phyloP scores from a whole-genome alignment of 2,797 vertebrate species.

The Caiman crocodilus region DNA sequence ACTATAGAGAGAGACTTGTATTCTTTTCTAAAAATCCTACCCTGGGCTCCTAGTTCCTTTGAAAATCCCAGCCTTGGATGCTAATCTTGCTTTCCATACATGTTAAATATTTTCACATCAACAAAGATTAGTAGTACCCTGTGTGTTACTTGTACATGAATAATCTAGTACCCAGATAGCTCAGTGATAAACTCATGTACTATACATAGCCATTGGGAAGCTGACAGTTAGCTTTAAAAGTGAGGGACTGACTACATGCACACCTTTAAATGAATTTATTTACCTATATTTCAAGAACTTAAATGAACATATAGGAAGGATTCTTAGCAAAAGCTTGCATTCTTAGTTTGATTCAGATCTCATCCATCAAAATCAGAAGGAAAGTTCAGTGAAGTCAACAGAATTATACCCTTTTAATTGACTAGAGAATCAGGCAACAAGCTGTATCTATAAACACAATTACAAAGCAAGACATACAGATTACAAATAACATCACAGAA shows the following conservation, averaged over 20 bases:
- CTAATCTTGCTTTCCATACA: background rate
- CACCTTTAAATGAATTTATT: background rate
- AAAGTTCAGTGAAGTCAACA: slow-evolving; percentile 51
- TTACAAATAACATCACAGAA: slow-evolving; percentile 74
- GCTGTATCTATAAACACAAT: slow-evolving; percentile 36
- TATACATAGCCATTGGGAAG: background rate
- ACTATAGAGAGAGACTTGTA: background rate
- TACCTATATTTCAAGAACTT: slow-evolving; percentile 19
- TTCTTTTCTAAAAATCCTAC: background rate
- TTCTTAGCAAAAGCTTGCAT: slow-evolving; percentile 48
- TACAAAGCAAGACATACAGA: slow-evolving; percentile 67
- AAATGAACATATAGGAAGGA: slow-evolving; percentile 10
- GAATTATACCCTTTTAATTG: slow-evolving; percentile 46
- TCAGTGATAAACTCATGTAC: background rate
- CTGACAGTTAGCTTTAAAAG: background rate
- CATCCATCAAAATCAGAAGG: slow-evolving; percentile 66
- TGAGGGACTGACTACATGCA: background rate
- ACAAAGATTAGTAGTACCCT: background rate
- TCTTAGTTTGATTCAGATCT: slow-evolving; percentile 64
- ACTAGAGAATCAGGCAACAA: slow-evolving; percentile 33
- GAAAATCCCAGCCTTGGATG: slow-evolving; percentile 15
- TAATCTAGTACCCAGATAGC: background rate
- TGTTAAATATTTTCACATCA: background rate
- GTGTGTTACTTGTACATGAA: background rate
- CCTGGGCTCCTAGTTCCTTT: slow-evolving; percentile 19